Conservation (phyloP, 2,113 vertebrate genomes). For the Mesoclemmys tuberculata region DNA sequence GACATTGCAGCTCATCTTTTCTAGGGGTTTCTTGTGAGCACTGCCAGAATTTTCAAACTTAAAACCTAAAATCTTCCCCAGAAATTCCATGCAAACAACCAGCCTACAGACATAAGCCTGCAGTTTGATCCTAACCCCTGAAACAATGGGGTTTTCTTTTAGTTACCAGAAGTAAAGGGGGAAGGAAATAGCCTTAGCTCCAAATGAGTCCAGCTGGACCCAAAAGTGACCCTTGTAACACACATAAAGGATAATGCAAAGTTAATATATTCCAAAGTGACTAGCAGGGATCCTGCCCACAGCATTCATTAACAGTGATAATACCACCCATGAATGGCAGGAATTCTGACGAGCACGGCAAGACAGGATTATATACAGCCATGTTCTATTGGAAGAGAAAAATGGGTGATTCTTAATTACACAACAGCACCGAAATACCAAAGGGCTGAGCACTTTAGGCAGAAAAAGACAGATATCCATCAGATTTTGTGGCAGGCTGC, state of each 20-base stretch:
- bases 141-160: neutral
- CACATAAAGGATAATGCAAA: neutral
- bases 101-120: neutral
- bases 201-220: neutral
- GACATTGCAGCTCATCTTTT: neutral
- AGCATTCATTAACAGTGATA: neutral
- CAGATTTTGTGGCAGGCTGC: constrained; percentile 54
- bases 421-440: neutral
- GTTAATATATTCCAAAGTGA: neutral
- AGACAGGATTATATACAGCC: neutral
- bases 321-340: neutral
- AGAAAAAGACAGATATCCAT: neutral
- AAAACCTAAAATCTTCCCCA: neutral
- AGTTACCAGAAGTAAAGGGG: neutral
- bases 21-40: neutral
- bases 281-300: neutral
- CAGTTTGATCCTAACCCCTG: neutral
- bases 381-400: neutral
- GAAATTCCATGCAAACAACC: neutral
- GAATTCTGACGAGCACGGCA: neutral
- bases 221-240: neutral
- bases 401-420: neutral
- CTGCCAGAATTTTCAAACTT: neutral
- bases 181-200: fast-evolving
- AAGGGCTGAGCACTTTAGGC: neutral